These are phyloP conservation scores for Dynastes maya DNA, from an alignment of 2,888 invertebrate genomes.

Conservation along the genomic window DNA sequence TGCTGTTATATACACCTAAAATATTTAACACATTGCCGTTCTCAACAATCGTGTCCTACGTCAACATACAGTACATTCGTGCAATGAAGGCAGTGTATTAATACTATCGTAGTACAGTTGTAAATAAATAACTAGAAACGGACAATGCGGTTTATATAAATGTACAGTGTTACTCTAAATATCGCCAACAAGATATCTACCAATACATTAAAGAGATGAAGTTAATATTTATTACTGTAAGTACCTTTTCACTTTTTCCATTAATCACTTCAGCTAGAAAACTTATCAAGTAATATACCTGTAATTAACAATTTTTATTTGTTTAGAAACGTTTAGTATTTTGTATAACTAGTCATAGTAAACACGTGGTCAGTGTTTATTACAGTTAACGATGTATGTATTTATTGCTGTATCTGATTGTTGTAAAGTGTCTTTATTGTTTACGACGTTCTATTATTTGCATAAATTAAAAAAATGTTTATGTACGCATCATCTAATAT, in stretches of 20 bases:
- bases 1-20: conserved; percentile 50
- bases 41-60: conserved; percentile 42
- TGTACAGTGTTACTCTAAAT: conserved; percentile 25
- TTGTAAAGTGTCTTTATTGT: no score
- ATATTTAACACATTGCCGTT: conserved; percentile 49
- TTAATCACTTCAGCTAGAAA: conserved; percentile 6
- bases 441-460: no score
- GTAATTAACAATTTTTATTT: no score
- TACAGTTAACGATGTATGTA: neutral
- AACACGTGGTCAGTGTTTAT: conserved; percentile 41
- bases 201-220: conserved; percentile 39
- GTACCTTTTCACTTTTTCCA: conserved; percentile 27
- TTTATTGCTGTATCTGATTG: neutral
- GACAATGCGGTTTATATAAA: conserved; percentile 47
- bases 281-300: no score
- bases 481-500: no score
- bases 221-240: conserved; percentile 40
- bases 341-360: conserved; percentile 1
- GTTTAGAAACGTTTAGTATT: neutral
- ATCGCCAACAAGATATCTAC: conserved; percentile 20
- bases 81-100: conserved; percentile 40
- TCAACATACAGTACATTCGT: conserved; percentile 38
- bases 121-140: conserved; percentile 21
- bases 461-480: no score
- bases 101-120: neutral